Percentiles rank a stretch among this genome's conserved stretches.
Evolutionary conservation across 2,797 vertebrate genomes (phyloP).

Genomic region (Tenualosa thibaudeaui): DNA sequence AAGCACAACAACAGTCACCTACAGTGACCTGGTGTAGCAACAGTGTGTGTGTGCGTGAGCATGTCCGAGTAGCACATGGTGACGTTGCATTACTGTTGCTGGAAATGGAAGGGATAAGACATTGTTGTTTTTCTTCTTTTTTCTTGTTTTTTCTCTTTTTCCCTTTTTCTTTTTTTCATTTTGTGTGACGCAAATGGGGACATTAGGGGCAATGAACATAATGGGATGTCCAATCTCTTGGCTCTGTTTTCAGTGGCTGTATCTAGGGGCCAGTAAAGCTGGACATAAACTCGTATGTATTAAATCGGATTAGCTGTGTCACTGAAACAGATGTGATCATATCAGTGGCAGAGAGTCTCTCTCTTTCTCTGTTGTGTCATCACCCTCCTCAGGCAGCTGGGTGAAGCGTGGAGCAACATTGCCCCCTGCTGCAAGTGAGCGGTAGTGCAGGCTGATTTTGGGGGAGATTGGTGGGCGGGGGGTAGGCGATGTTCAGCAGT

Average conservation of each 20-base stretch:
- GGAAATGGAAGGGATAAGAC: background rate
- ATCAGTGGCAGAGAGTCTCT: slow-evolving; percentile 43
- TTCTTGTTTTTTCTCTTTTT: background rate
- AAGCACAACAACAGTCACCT: background rate
- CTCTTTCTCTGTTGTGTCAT: background rate
- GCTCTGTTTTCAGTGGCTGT: slow-evolving; percentile 56
- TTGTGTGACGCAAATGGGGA: slow-evolving; percentile 47
- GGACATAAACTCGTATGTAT: slow-evolving; percentile 66
- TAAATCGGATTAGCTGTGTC: slow-evolving; percentile 71
- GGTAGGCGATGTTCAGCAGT: slow-evolving; percentile 19
- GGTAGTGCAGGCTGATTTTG: slow-evolving; percentile 47
- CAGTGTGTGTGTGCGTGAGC: slow-evolving; percentile 38
- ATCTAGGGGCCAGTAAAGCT: slow-evolving; percentile 51
- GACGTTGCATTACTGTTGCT: background rate
- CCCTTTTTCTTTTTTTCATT: too few species aligned
- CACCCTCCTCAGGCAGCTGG: background rate
- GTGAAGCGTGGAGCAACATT: slow-evolving; percentile 64
- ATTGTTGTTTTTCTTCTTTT: background rate
- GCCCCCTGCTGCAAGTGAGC: slow-evolving; percentile 70
- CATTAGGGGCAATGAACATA: slow-evolving; percentile 58
- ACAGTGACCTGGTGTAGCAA: background rate
- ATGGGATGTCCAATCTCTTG: slow-evolving; percentile 58
- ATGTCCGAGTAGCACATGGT: background rate
- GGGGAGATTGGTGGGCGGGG: background rate
- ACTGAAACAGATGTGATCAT: slow-evolving; percentile 68